Percentiles rank a stretch among this genome's conserved stretches.
These are phyloP conservation scores for Pomatostomus ruficeps DNA, from an alignment of 2,113 vertebrate genomes.

Conservation along the genomic window DNA sequence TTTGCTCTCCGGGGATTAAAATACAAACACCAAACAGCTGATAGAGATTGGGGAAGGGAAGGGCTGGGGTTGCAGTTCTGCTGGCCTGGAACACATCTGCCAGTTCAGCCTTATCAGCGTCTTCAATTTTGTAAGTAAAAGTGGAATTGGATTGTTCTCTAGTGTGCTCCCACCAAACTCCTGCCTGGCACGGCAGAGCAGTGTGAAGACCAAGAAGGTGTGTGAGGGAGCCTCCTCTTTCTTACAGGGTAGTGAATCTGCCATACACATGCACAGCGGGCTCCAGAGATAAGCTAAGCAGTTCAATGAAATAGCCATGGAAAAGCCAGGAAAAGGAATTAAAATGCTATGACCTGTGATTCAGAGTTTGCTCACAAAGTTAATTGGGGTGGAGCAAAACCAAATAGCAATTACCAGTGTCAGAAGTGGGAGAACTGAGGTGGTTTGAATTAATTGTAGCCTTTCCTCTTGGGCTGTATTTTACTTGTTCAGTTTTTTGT, in stretches of 20 bases:
- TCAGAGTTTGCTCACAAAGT: not conserved
- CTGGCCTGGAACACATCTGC: not conserved
- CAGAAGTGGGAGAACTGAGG: not conserved
- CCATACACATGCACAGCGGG: not conserved
- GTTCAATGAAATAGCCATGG: rapidly evolving
- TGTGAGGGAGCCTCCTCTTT: not conserved
- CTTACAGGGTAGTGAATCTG: not conserved
- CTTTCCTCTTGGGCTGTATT: not conserved
- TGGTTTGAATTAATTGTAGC: not conserved
- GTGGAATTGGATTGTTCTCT: not conserved
- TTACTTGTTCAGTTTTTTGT: not conserved
- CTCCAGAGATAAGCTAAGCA: not conserved
- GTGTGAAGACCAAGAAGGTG: not conserved
- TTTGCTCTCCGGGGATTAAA: not conserved
- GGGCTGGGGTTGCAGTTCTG: not conserved
- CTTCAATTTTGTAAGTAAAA: not conserved
- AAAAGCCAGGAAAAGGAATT: not conserved
- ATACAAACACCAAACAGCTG: not conserved
- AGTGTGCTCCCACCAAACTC: not conserved
- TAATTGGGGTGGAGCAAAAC: not conserved
- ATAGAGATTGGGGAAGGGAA: not conserved
- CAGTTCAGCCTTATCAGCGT: rapidly evolving
- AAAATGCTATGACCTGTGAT: not conserved
- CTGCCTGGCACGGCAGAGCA: too few relatives aligned
- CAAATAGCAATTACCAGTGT: not conserved